Conservation (phyloP, 2,888 invertebrate genomes). For the Drosophila testacea region DNA sequence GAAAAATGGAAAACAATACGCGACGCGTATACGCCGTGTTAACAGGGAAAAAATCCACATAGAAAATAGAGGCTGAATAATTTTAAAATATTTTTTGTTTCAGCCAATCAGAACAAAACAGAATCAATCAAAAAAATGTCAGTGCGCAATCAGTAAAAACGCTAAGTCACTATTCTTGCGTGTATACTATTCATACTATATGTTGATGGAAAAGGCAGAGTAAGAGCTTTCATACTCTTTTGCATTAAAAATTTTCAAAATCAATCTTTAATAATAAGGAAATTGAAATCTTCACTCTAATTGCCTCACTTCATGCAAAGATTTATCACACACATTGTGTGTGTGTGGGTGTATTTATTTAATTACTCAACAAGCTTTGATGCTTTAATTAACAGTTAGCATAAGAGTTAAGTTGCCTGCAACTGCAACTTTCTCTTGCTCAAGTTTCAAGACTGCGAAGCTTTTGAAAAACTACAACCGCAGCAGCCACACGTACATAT, state of each 20-base stretch:
- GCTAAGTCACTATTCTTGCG: too few relatives aligned
- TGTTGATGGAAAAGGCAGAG: background rate
- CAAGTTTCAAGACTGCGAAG: slow-evolving; percentile 21
- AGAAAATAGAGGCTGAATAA: too few relatives aligned
- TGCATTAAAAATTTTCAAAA: background rate
- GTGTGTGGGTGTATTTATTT: slow-evolving; percentile 34
- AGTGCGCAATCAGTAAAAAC: too few relatives aligned
- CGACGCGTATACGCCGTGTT: too few relatives aligned
- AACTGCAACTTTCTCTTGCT: slow-evolving; percentile 39
- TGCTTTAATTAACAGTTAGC: slow-evolving; percentile 49
- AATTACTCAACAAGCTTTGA: slow-evolving; percentile 59
- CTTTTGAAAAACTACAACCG: slow-evolving; percentile 30
- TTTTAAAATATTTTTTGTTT: too few relatives aligned
- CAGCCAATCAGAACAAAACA: too few relatives aligned
- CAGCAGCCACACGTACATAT: slow-evolving; percentile 24
- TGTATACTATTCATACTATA: background rate
- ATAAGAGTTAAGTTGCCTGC: slow-evolving; percentile 16
- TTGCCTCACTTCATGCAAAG: slow-evolving; percentile 32
- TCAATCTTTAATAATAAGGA: slow-evolving; percentile 7
- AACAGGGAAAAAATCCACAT: too few relatives aligned
- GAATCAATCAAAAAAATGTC: too few relatives aligned
- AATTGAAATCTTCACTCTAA: slow-evolving; percentile 45
- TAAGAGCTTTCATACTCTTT: background rate
- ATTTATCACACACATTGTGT: slow-evolving; percentile 5
- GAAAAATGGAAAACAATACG: too few relatives aligned